Evolutionary conservation across 2,113 vertebrate genomes (phyloP), one percentile per base, ranked within the genome.

Genomic region (Hylia prasina): DNA sequence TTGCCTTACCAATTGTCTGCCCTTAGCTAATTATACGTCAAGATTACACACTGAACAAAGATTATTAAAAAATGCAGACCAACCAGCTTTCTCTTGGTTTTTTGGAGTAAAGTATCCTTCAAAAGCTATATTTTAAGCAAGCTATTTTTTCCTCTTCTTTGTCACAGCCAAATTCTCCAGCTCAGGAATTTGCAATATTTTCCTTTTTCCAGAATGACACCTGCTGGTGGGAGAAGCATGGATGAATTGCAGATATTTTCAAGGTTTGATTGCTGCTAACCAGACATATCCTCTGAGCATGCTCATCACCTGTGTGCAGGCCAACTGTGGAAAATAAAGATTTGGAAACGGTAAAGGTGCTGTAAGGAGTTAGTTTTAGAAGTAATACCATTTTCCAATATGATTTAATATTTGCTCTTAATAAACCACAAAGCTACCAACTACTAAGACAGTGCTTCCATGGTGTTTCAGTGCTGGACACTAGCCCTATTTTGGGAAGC

Each of bases 181-280:
- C 89, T 95, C 57, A 93, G 94, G 89, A 97, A 97, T 97, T 94
- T 91, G 96, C 89, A 96, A 77, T 96, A 97, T 98, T 98, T 98
- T 97, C 95, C 95, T 97, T 98, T 98, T 98, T 98, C 97, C 98
- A 98, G 98, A 97, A 98, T 98, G 98, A 98, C 97, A 98, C 97
- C 98, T 98, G 97, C 98, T 98, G 98, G 97, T 97, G 96, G 97
- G 92, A 98, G 87, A 97, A 96, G 96, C 96, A 96, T 96, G 96
- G 96, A 96, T 94, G 94, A 97, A 95, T 58, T 97, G 70, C 96
- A 96, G 88, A 96, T 64, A 94, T 60, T 89, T 95, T 89, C 89
- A 60, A 93, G 76, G 77, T 80, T 93, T 85, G 90, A 51, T 48
- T 91, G 57, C 15, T 97, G 81, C 63, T 84, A 95, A 75, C 42